A percentile compares a stretch with the other conserved stretches of the same genome.
phyloP scores from a whole-genome alignment of 1,140 invertebrate species.

The Rhagoletis pomonella region DNA sequence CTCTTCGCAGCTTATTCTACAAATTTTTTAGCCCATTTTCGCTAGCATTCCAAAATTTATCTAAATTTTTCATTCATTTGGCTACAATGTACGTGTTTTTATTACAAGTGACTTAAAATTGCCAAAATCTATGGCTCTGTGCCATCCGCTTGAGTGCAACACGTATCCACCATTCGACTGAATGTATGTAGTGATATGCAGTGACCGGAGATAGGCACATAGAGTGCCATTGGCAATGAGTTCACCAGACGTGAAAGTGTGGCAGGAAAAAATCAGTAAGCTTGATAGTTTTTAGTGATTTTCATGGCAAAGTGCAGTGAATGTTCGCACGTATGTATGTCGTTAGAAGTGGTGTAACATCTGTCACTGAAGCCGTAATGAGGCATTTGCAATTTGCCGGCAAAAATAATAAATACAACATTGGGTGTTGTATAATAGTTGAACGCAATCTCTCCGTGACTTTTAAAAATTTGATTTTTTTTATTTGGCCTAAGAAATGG shows the following conservation, averaged over 20 bases:
- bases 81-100: not conserved
- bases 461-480: too few species aligned
- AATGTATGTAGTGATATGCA: not conserved
- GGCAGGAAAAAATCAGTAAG: not conserved
- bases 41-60: not conserved
- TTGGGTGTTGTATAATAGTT: too few species aligned
- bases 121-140: not conserved
- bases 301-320: not conserved
- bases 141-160: not conserved
- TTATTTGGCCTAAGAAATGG: too few species aligned
- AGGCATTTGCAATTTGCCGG: not conserved
- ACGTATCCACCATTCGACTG: not conserved
- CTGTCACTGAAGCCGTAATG: not conserved
- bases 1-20: not conserved
- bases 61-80: not conserved
- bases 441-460: too few species aligned
- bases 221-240: not conserved
- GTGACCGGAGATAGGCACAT: not conserved
- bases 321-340: not conserved
- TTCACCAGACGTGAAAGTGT: not conserved
- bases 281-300: conserved; percentile 35
- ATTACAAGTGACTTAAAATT: not conserved
- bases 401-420: not conserved
- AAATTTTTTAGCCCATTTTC: not conserved
- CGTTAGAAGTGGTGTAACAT: not conserved